Base-by-base conservation (phyloP, 2,113 vertebrate species). In the Dinomys branickii region DNA sequence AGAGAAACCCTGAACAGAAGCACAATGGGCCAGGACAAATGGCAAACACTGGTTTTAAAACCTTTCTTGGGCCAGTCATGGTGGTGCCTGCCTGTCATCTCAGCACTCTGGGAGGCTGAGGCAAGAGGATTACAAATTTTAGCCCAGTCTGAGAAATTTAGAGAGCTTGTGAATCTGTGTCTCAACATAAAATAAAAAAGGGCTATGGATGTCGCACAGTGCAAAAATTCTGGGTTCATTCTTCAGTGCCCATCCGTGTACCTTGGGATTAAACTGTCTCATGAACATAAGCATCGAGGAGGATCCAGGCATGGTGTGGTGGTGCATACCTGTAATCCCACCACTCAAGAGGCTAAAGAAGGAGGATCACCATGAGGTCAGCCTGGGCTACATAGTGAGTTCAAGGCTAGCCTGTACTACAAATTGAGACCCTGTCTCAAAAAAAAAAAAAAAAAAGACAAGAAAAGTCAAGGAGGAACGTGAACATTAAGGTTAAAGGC, bases 1-100 rank as follows among this genome's bases (percentile, higher is more conserved):
- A 30, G n/a, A 65, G 12, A 5, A 8, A 26, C 41, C 38, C 8
- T 1, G 33, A n/a, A 67, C n/a, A 11, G 44, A 69, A 35, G 13
- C 1, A 1, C 13, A 20, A 28, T 16, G 3, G 17, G 24, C 7
- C 38, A 59, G 35, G 59, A 30, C 16, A 22, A 54, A 41, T 1
- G n/a, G 16, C n/a, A 8, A 7, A 10, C 11, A 4, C 13, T 19
- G 17, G 9, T 41, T 61, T 44, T 2, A 5, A 26, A 44, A 0
- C 17, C 19, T 44, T 2, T 5, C 1, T 1, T 10, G 24, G 50
- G 35, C 75, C 44, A 30, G 75, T 8, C 77, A 54, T 20, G 30
- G 77, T 54, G 33, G 13, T 54, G 50, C 33, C 11, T 1, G 17
- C 50, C 3, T 35, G 77, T 80, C 16, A 35, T 33, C 47, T 30